Base-by-base conservation (phyloP, 1,140 invertebrate genomes). In the Drosophila dunni region DNA sequence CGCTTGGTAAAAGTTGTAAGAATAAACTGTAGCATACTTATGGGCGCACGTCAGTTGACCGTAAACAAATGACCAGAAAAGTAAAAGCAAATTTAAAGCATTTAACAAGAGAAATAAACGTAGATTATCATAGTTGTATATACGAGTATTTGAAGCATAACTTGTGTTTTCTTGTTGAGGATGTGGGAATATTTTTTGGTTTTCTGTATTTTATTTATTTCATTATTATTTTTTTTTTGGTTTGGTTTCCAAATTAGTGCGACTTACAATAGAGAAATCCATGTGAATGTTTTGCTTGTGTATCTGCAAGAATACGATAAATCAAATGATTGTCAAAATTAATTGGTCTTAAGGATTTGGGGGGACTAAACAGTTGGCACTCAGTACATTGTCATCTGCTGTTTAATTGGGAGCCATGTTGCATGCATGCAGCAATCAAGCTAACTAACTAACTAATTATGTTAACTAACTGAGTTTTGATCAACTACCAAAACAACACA, bases 231-330 rank as follows among this genome's bases (percentile, higher is more conserved):
- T 48, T 69, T 67, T n/a, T 58, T 72, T 20, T 46, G 44, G 69
- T 77, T 66, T 34, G 58, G 44, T 73, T 78, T 48, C 75, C 84
- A 88, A 88, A 84, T 84, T 80, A 53, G 84, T 88, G 84, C 84
- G 72, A 91, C 88, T 91, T 91, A 91, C 88, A 91, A 91, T 91
- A 85, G 72, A 91, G 88, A 91, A 91, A 91, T 91, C 88, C 88
- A 79, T 88, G 83, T 78, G 88, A 91, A 89, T 91, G 88, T 89
- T 91, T 91, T 81, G 88, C 88, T 89, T 91, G 84, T 91, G 89
- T 91, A 91, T 91, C 88, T 91, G 89, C 75, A 91, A 91, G 75
- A 86, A 91, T 89, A 88, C 84, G 84, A 88, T 80, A 88, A 89
- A 89, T 89, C 78, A 86, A 88, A 89, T 69, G 79, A 84, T 70